Conservation (phyloP, 2,888 invertebrate genomes). For the Clivina fossor region DNA sequence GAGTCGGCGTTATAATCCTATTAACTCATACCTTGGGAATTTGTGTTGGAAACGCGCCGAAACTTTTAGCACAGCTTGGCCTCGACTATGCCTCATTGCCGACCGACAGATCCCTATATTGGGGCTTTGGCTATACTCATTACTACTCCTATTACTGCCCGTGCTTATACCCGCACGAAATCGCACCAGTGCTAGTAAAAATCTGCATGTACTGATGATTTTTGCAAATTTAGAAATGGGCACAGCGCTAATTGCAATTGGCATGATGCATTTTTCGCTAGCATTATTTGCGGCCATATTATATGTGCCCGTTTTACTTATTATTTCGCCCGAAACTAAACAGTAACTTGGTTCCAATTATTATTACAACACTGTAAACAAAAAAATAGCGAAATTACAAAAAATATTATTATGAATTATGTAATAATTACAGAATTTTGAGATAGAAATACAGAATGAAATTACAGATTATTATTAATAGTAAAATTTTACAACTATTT, state of each 20-base stretch:
- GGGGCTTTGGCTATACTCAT: too few relatives aligned
- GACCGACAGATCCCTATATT: slow-evolving; percentile 64
- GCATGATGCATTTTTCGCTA: slow-evolving; percentile 87
- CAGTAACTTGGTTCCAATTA: too few relatives aligned
- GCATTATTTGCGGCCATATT: slow-evolving; percentile 73
- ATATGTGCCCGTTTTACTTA: slow-evolving; percentile 72
- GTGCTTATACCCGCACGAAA: slow-evolving; percentile 35
- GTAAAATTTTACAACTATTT: too few relatives aligned
- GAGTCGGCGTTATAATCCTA: slow-evolving; percentile 39
- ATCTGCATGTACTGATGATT: slow-evolving; percentile 60
- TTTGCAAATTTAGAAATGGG: slow-evolving; percentile 74
- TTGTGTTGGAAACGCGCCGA: slow-evolving; percentile 52
- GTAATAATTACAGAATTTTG: too few relatives aligned
- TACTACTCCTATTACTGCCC: slow-evolving; percentile 54
- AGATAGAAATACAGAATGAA: too few relatives aligned
- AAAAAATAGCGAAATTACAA: too few relatives aligned
- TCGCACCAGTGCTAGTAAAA: slow-evolving; percentile 42
- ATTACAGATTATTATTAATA: too few relatives aligned
- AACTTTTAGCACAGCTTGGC: slow-evolving; percentile 50
- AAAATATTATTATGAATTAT: too few relatives aligned
- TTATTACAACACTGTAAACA: too few relatives aligned
- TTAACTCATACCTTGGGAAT: slow-evolving; percentile 54
- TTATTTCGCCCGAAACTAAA: too few relatives aligned
- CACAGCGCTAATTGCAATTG: slow-evolving; percentile 75
- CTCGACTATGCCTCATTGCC: slow-evolving; percentile 52